Evolutionary conservation across 1,140 invertebrate genomes (phyloP), one percentile per base, ranked within the genome.

Genomic region (Antheraea pernyi): DNA sequence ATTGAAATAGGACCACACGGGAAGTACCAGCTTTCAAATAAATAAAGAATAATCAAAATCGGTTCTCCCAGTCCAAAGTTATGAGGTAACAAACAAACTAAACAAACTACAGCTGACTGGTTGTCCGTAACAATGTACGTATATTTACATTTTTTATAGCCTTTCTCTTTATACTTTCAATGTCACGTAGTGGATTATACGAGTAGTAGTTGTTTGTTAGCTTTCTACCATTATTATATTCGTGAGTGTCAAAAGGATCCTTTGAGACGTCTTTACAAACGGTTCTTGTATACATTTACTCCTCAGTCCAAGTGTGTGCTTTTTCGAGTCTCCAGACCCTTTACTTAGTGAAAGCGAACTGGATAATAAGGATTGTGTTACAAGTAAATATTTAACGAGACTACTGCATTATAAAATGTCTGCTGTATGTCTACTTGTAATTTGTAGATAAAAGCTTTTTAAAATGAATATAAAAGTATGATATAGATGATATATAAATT

Each of bases 211-310:
- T 36, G 61, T 63, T 63, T 63, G 59, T 16, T 30, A 11, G 61
- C 22, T 63, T 63, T 63, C 16, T 63, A 36, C n/a, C 37, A 13
- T 30, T 63, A 63, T 37, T 30, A 37, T 63, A 16, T 63, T 63
- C 13, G 37, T n/a, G 22, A 8, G 22, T 6, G 10, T 7, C 13
- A 7, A 63, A 37, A 36, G 61, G 46, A 53, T 53, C 10, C 16
- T 63, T 63, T 63, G 61, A 63, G 19, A 13, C 19, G 19, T 61
- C 19, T 22, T 61, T 61, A 19, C 13, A 30, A 36, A 60, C 46
- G 16, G 16, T 11, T 53, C 9, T 53, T 13, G 11, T 53, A 16
- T 53, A 53, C 16, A 53, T n/a, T 53, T 16, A n/a, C 0, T 42
- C 11, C 46, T 2, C 16, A 16, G 46, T 6, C 11, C 46, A 53